Conservation (phyloP, 2,888 invertebrate species). For the Sphaerophoria rueppellii region DNA sequence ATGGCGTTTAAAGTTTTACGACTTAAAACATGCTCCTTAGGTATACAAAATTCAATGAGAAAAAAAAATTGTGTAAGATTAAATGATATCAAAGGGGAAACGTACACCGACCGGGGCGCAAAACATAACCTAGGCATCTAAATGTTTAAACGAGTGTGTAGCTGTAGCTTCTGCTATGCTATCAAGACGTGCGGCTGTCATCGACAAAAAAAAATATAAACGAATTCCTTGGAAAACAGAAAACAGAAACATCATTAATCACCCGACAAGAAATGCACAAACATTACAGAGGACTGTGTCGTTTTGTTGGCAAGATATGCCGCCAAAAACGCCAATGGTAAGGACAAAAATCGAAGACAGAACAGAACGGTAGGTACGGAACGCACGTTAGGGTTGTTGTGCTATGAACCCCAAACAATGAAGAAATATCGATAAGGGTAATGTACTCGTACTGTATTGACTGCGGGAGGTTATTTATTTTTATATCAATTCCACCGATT, state of each 20-base stretch:
- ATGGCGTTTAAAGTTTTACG: constrained; percentile 25
- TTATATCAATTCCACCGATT: constrained; percentile 40
- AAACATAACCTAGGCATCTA: neutral
- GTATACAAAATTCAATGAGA: constrained; percentile 13
- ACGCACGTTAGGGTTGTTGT: constrained; percentile 9
- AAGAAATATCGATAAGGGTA: constrained; percentile 57
- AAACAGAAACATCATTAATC: constrained; percentile 61
- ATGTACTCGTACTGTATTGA: neutral
- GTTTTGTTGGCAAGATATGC: neutral
- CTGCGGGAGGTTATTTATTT: constrained; percentile 63
- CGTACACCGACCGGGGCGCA: constrained; percentile 20
- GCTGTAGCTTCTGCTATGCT: neutral
- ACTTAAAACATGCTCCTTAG: constrained; percentile 28
- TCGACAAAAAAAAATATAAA: constrained; percentile 42
- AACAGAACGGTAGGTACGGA: neutral
- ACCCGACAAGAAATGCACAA: constrained; percentile 63
- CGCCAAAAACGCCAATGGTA: neutral
- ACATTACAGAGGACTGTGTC: constrained; percentile 28
- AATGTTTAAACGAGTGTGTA: neutral
- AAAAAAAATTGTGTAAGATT: constrained; percentile 21
- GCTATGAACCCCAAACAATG: constrained; percentile 32
- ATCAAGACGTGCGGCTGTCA: constrained; percentile 53
- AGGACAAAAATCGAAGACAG: neutral
- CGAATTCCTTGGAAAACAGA: constrained; percentile 51
- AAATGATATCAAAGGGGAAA: neutral